Base-by-base conservation (phyloP, 1,140 invertebrate genomes). In the Danaus melanippus region DNA sequence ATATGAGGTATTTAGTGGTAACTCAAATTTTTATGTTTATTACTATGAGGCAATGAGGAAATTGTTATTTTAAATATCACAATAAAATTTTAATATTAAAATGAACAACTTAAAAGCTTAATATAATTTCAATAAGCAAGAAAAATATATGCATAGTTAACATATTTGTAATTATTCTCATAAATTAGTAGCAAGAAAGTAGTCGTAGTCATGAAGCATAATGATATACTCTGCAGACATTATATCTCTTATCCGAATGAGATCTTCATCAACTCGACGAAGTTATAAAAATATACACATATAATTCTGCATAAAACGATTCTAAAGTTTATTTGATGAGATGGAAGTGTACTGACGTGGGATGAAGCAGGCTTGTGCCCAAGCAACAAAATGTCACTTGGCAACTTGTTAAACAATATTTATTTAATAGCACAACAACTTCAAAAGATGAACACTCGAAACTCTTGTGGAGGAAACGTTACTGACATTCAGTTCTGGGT, bases 391-490 rank as follows among this genome's bases (percentile, higher is more conserved):
- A 81, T 85, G 79, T 84, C 76, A 81, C 77, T 81, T 75, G 76
- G 72, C 71, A 72, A 79, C 76, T 80, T 79, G 74, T 84, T 73
- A 59, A 71, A 82, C 71, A 78, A 82, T 85, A 76, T 85, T 83
- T 83, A 78, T 85, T 82, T 76, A 85, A 85, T 75, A 72, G 67
- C 70, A 67, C 61, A 74, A 63, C 62, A 67, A 69, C 72, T 76
- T 71, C 62, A 74, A 78, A 66, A 73, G 71, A 75, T 71, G 72
- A 59, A 69, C 72, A 78, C 81, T 84, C 71, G 71, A 80, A 68
- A 68, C 69, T 69, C 75, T 78, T 68, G 67, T 76, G 69, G 71
- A 73, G 71, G 77, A 80, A 81, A 81, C 72, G 60, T 75, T 83
- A 80, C 81, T 78, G 77, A 79, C 74, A 76, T 85, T 81, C 74